Evolutionary conservation across 2,888 invertebrate genomes (phyloP), one percentile per base, ranked within the genome.

Genomic region (Macropis europaea): DNA sequence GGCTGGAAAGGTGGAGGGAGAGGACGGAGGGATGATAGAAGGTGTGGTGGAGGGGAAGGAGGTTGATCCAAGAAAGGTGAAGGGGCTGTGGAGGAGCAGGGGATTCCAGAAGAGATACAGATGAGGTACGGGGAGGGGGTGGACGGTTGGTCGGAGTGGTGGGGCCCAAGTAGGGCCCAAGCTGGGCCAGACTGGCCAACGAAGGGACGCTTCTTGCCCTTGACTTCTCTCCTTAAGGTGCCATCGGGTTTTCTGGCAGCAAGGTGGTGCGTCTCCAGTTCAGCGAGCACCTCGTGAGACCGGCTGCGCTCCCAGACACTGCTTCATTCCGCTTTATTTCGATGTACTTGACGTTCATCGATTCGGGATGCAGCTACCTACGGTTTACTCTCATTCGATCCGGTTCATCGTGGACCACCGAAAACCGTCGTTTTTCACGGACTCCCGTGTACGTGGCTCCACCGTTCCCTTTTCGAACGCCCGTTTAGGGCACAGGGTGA

Each of bases 201-300:
- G 70, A 82, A 79, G 82, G 79, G 81, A 82, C 77, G 73, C 77
- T 81, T 75, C 82, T 79, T 82, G 82, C 81, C 82, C 82, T 82
- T 79, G 82, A 79, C 81, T 79, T 77, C 71, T 78, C 82, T 82
- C 68, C 72, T 81, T 82, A 81, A 82, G 72, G 81, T 77, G 70
- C 76, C 79, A 81, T 81, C 79, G 79, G 71, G 79, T 80, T 80
- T 80, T 80, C 80, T 80, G 80, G 80, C 81, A 81, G 72, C 69
- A 40, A 71, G 75, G 70, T 76, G 72, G 75, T 63, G 68, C 42
- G 57, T 34, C 63, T 50, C 62, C 62, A 17, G 57, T 56, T 47
- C 47, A 42, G 26, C 60, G 60, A 54, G 68, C 60, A 56, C 73
- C 59, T 69, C 69, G 64, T 24, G 54, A 71, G 66, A 73, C 73